Evolutionary conservation across 2,888 invertebrate genomes (phyloP).

Genomic region (Eucriotettix oculatus): DNA sequence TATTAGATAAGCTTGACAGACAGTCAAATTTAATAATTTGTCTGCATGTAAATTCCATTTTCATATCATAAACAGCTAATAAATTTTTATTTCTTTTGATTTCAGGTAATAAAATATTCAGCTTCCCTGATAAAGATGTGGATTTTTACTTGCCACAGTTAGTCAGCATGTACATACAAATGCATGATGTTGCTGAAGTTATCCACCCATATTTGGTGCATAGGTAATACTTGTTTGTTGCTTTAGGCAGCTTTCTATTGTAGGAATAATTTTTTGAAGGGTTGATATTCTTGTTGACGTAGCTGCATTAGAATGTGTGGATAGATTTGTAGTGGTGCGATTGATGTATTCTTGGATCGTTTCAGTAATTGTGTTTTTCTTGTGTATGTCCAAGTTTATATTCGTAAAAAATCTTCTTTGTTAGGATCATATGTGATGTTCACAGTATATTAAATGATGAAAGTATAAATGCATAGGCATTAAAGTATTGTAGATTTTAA

Average conservation of each 20-base stretch:
- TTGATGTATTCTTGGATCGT: no score
- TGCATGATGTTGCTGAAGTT: slow-evolving; percentile 92
- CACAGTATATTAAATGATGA: no score
- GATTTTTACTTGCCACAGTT: slow-evolving; percentile 97
- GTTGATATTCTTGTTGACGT: neutral
- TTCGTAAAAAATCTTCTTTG: no score
- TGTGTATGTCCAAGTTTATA: no score
- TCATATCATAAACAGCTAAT: no score
- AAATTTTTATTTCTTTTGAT: slow-evolving; percentile 4
- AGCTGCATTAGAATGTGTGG: neutral
- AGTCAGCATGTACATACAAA: slow-evolving; percentile 96
- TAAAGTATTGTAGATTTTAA: no score
- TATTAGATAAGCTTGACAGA: no score
- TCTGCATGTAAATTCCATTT: no score
- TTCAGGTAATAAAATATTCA: slow-evolving; percentile 86
- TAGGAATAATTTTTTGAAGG: neutral
- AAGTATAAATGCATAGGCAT: no score
- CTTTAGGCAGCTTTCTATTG: neutral
- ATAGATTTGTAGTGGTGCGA: slow-evolving; percentile 2
- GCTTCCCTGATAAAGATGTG: slow-evolving; percentile 78
- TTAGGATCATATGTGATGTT: no score
- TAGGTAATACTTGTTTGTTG: slow-evolving; percentile 35
- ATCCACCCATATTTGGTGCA: slow-evolving; percentile 65
- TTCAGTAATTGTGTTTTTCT: no score
- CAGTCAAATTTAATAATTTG: no score